Evolutionary conservation across 2,113 vertebrate species (phyloP).

Genomic region (Callopanchax toddi): DNA sequence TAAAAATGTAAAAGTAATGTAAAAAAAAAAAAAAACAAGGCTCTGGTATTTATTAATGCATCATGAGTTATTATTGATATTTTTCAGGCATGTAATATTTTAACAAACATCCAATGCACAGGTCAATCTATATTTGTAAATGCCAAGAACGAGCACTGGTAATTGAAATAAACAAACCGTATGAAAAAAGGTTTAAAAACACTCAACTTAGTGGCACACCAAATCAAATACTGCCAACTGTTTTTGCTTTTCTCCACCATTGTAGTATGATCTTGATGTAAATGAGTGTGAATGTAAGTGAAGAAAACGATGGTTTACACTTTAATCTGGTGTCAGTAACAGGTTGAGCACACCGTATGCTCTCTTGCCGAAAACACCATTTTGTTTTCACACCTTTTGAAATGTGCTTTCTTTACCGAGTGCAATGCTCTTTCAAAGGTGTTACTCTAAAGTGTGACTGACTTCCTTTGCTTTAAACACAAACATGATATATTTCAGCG

Average conservation of each 20-base stretch:
- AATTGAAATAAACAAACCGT: not conserved
- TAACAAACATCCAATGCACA: no score
- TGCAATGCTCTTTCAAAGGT: conserved; percentile 30
- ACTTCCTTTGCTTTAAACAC: conserved; percentile 9
- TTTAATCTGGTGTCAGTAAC: conserved; percentile 25
- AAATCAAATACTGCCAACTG: not conserved
- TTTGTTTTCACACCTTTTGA: conserved; percentile 46
- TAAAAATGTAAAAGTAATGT: no score
- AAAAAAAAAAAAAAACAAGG: no score
- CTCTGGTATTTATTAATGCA: no score
- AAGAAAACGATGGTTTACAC: conserved; percentile 24
- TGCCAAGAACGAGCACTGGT: not conserved
- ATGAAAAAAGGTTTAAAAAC: no score
- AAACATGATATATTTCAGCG: conserved; percentile 6
- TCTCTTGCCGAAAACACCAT: conserved; percentile 33
- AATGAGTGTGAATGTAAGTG: not conserved
- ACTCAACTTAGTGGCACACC: no score
- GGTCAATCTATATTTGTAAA: not conserved
- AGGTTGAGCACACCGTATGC: conserved; percentile 44
- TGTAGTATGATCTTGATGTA: not conserved
- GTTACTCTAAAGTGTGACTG: conserved; percentile 36
- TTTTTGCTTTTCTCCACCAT: not conserved
- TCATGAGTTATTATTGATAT: no score
- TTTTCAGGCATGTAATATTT: no score
- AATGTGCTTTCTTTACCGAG: conserved; percentile 29